Conservation (phyloP, 2,113 vertebrate species). For the zebrafish (Danio rerio) region DNA sequence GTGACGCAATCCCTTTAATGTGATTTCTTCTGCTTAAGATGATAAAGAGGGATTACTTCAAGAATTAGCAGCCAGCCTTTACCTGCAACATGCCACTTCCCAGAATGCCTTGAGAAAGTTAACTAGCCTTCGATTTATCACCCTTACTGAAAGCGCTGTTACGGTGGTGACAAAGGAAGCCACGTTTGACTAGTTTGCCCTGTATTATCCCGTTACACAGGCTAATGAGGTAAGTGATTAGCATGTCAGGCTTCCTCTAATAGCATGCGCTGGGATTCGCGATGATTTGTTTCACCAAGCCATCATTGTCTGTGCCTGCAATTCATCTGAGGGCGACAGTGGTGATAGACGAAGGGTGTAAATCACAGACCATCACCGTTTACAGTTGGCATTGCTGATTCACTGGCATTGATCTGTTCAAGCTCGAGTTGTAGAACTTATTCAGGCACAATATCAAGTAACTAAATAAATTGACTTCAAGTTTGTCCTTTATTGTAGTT, state of each 20-base stretch:
- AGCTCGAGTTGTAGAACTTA: background rate
- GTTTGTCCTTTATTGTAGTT: too few species aligned
- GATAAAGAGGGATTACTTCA: constrained; percentile 78
- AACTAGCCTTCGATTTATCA: constrained; percentile 45
- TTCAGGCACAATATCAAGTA: background rate
- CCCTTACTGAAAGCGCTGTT: background rate
- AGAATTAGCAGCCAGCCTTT: constrained; percentile 72
- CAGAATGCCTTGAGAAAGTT: background rate
- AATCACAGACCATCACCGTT: background rate
- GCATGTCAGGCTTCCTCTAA: constrained; percentile 66
- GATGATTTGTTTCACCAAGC: constrained; percentile 48
- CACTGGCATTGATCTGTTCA: background rate
- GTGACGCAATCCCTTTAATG: constrained; percentile 74
- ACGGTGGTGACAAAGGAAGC: constrained; percentile 45
- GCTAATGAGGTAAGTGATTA: constrained; percentile 78
- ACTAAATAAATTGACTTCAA: background rate
- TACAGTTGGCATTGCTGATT: background rate
- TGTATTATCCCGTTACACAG: constrained; percentile 67
- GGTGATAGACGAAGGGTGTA: constrained; percentile 34
- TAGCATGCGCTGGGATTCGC: constrained; percentile 58
- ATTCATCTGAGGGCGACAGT: constrained; percentile 63
- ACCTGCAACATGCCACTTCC: constrained; percentile 20
- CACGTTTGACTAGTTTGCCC: constrained; percentile 44
- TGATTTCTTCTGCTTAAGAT: constrained; percentile 77
- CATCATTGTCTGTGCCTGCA: constrained; percentile 11